Base-by-base conservation (phyloP, 1,140 invertebrate species). In the Hypsibius dujardini region DNA sequence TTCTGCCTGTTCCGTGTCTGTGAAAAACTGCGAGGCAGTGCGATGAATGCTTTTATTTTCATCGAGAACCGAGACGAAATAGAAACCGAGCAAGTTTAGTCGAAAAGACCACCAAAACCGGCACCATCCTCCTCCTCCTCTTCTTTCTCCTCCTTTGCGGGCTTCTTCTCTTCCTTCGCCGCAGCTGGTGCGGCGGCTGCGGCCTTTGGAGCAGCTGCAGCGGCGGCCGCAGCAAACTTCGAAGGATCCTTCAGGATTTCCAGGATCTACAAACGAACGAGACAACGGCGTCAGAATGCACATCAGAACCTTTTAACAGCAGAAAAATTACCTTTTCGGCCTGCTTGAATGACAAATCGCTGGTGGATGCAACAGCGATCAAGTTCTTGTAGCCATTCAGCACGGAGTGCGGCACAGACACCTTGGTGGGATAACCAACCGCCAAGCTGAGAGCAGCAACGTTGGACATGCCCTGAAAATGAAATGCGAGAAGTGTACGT, bases 91-190 rank as follows among this genome's bases (percentile, higher is more conserved):
- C 15, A 28, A 72, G 69, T 46, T 86, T 93, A 94, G 80, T 94
- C 92, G 77, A 95, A 95, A 14, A 95, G 87, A 81, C 90, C 90
- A 78, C 95, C 92, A 77, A 92, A 94, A 90, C 95, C 92, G 76
- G 90, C 90, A 47, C 84, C 84, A 77, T 88, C 87, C 69, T 79
- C 77, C 71, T 86, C 85, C 75, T 88, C 87, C 78, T 89, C 86
- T 76, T 90, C 86, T 73, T 86, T 86, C 73, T 87, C 85, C 78
- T 87, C 71, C 67, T 74, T 75, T 75, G 74, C 12, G 42, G 89
- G 88, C 80, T 90, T 87, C 74, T 88, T 78, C 84, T 86, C 80
- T 84, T 86, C 73, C 82, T 85, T 74, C 15, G 74, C 77, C 42
- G 84, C 84, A 71, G 82, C 82, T 62, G 84, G 80, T 46, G 83